Conservation (phyloP, 1,140 invertebrate species). For the Orussus abietinus region DNA sequence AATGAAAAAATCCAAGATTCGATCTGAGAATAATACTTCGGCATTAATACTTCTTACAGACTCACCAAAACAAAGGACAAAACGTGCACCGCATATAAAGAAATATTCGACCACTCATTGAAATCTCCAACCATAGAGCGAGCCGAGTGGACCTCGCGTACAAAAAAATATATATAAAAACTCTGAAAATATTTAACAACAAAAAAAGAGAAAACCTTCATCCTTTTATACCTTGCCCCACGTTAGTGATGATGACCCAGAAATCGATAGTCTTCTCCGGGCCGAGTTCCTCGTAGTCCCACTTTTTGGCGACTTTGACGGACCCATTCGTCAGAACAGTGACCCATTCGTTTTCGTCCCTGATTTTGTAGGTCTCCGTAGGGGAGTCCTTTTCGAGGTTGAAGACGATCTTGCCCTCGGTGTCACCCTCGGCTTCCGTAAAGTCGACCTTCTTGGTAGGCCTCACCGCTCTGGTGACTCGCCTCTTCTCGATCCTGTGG, state of each 20-base stretch:
- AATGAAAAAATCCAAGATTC: no score
- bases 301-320: slow-evolving; percentile 91
- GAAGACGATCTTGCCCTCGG: slow-evolving; percentile 83
- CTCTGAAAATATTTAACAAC: slow-evolving; percentile 1
- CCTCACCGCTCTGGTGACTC: slow-evolving; percentile 81
- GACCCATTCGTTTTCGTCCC: slow-evolving; percentile 91
- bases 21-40: no score
- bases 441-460: slow-evolving; percentile 91
- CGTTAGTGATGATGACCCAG: slow-evolving; percentile 91
- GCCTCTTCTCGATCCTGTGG: slow-evolving; percentile 71
- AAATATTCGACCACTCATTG: no score
- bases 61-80: no score
- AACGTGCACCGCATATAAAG: no score
- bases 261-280: slow-evolving; percentile 95
- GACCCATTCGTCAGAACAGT: slow-evolving; percentile 87
- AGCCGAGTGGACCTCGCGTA: no score
- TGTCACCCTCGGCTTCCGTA: slow-evolving; percentile 84
- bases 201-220: slow-evolving; percentile 2
- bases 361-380: slow-evolving; percentile 87
- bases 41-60: no score
- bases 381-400: slow-evolving; percentile 88
- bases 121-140: no score
- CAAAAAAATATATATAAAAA: no score
- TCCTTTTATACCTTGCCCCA: slow-evolving; percentile 67
- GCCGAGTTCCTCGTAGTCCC: slow-evolving; percentile 94